Conservation (phyloP, 2,888 invertebrate genomes). For the Tolmerus cingulatus region DNA sequence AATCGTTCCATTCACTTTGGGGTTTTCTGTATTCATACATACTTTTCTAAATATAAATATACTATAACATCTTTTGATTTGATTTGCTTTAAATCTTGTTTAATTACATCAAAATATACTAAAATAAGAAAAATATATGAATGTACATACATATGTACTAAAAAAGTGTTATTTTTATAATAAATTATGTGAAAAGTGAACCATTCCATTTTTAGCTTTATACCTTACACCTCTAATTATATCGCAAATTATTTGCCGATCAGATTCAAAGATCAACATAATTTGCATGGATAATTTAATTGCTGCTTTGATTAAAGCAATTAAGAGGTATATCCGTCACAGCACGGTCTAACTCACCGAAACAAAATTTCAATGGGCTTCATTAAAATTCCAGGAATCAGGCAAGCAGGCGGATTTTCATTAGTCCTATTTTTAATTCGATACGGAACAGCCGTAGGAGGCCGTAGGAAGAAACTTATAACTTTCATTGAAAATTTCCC, state of each 20-base stretch:
- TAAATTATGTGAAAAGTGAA: not conserved
- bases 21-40: no score
- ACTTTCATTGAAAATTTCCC: constrained; percentile 14
- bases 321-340: not conserved
- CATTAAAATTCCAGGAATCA: not conserved
- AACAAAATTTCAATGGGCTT: not conserved
- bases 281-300: not conserved
- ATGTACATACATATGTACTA: no score
- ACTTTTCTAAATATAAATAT: no score
- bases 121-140: no score
- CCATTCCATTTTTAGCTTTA: not conserved
- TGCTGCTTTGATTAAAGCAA: not conserved
- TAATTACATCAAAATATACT: no score
- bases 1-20: no score
- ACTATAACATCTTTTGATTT: no score
- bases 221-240: not conserved
- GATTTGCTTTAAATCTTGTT: no score
- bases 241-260: not conserved
- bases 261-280: not conserved
- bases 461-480: not conserved
- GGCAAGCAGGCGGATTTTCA: not conserved
- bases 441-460: not conserved
- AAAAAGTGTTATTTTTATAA: no score
- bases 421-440: not conserved
- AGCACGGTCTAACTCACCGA: not conserved